Evolutionary conservation across 2,113 vertebrate genomes (phyloP), one percentile per base, ranked within the genome.

Genomic region (Pipa parva): DNA sequence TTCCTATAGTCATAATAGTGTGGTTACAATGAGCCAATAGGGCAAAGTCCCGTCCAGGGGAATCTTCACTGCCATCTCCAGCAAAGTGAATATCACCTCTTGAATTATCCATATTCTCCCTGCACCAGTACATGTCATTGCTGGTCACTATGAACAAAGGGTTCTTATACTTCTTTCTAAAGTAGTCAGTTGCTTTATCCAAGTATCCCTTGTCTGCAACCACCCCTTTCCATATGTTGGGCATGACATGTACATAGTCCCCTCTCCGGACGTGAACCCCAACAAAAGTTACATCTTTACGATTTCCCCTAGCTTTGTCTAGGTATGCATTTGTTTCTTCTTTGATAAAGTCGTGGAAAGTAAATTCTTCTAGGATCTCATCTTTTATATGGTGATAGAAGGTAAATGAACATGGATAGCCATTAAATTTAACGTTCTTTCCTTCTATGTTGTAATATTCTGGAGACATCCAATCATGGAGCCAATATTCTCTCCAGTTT

Each of bases 221-320:
- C 3, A 74, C 68, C 13, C 73, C 73, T 61, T 71, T 74, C 73
- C 73, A 74, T 13, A 51, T 20, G n/a, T 71, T 66, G 22, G 73
- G 62, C 68, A 74, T 74, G 2, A 61, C 62, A n/a, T 51, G 17
- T 5, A 74, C 25, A 17, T 74, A 74, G 25, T 74, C 68, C 12
- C 73, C 68, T 18, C 73, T 60, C 15, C 73, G 48, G 20, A 74
- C 68, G 8, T 74, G 72, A 3, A 74, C 39, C 21, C 61, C 73
- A 5, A 74, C 73, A 71, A 63, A 74, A 3, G 73, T 74, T 7
- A 74, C 58, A 24, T 74, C 66, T 37, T 64, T 50, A 26, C 18
- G 50, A 25, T 60, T 56, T 6, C 63, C 42, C 3, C 28, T 2
- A 2, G 7, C 7, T 10, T 51, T 66, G 4, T 21, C 26, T 3